Conservation (phyloP, 1,140 invertebrate species). For the Brachionus asplanchnoidis region DNA sequence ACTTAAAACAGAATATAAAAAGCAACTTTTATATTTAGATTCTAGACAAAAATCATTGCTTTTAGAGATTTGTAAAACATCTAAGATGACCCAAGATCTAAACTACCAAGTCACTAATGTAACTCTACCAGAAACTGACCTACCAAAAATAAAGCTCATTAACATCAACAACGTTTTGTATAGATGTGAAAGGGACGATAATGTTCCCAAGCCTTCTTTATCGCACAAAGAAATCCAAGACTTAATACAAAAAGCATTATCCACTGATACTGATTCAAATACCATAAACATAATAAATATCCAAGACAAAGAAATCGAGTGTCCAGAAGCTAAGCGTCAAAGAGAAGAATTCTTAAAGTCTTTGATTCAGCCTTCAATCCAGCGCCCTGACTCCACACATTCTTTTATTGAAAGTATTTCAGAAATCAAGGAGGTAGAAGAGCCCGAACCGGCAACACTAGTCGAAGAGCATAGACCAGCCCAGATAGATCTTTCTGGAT, state of each 20-base stretch:
- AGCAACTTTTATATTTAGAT: background rate
- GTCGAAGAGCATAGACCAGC: background rate
- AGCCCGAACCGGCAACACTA: background rate
- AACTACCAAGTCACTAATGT: background rate
- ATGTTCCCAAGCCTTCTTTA: background rate
- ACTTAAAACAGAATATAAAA: background rate
- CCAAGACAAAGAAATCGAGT: background rate
- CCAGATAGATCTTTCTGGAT: background rate
- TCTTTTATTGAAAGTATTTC: constrained; percentile 17
- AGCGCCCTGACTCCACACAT: background rate
- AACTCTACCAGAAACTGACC: background rate
- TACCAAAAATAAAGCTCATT: constrained; percentile 20
- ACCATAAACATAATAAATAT: constrained; percentile 9
- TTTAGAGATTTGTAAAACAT: background rate
- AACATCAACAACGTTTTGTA: constrained; percentile 30
- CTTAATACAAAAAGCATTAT: background rate
- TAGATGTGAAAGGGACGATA: constrained; percentile 6
- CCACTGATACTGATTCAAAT: background rate
- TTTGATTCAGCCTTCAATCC: background rate
- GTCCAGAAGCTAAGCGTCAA: background rate
- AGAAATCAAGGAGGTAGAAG: constrained; percentile 7
- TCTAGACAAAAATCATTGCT: background rate
- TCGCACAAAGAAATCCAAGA: background rate
- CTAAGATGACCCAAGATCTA: background rate
- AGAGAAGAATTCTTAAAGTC: background rate